Evolutionary conservation across 1,140 invertebrate genomes (phyloP).

Genomic region (Cotesia typhae): DNA sequence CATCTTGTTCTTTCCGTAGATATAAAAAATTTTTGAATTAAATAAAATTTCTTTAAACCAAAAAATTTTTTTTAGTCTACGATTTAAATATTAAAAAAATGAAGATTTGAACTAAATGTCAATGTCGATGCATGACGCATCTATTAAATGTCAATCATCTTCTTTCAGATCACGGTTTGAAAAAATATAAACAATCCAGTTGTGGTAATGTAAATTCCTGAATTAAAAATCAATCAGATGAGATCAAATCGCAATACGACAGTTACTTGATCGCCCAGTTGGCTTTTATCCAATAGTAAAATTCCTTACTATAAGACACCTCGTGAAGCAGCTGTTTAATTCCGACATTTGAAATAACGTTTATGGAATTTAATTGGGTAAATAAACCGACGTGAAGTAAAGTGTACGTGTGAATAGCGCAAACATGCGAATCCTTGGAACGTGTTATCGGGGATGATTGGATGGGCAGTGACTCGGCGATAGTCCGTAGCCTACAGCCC

Average conservation of each 20-base stretch:
- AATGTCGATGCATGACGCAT: background rate
- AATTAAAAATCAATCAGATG: slow-evolving; percentile 19
- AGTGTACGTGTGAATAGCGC: background rate
- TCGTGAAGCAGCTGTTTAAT: background rate
- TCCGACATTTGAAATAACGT: background rate
- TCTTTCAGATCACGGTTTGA: slow-evolving; percentile 17
- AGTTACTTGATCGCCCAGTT: slow-evolving; percentile 23
- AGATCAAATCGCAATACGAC: slow-evolving; percentile 7
- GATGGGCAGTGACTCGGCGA: no score
- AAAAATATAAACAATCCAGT: background rate
- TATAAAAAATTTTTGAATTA: no score
- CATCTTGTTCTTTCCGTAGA: no score
- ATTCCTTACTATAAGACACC: background rate
- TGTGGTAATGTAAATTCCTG: slow-evolving; percentile 19
- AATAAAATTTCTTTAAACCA: no score
- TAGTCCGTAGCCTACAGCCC: no score
- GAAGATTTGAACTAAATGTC: background rate
- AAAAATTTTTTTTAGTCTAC: no score
- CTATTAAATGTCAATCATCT: background rate
- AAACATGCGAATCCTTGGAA: background rate
- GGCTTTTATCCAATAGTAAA: slow-evolving; percentile 21
- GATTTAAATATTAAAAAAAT: background rate
- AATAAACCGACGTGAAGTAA: no score
- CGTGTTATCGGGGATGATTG: no score
- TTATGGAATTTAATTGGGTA: background rate